Percentiles rank a stretch among this genome's conserved stretches.
Evolutionary conservation across 2,888 invertebrate genomes (phyloP).

Genomic region (Melanotus villosus): DNA sequence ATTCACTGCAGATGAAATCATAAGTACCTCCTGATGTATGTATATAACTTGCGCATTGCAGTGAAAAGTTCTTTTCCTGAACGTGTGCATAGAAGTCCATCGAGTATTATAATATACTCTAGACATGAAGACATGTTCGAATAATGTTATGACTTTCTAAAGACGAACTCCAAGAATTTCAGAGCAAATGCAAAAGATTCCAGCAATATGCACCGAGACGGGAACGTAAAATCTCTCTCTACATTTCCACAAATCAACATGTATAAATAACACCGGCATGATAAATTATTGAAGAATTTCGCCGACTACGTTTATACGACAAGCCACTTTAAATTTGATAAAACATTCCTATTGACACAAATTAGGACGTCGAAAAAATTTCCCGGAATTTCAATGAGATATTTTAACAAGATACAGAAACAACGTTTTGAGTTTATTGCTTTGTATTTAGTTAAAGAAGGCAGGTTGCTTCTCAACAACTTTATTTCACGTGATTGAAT

Average conservation of each 20-base stretch:
- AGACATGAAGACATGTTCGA: constrained; percentile 15
- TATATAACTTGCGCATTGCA: constrained; percentile 9
- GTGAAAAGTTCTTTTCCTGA: not conserved
- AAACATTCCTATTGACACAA: not conserved
- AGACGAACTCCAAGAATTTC: not conserved
- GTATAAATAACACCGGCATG: not conserved
- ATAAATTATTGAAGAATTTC: not conserved
- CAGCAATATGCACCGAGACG: constrained; percentile 6
- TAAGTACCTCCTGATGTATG: too few relatives aligned
- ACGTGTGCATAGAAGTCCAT: constrained; percentile 3
- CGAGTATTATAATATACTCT: constrained; percentile 21
- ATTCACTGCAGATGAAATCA: too few relatives aligned
- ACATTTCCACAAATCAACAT: constrained; percentile 11
- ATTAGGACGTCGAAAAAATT: not conserved
- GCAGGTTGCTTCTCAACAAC: not conserved
- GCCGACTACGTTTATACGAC: not conserved
- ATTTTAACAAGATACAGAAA: not conserved
- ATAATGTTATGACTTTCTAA: constrained; percentile 26
- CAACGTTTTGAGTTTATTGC: not conserved
- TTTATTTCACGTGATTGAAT: constrained; percentile 12
- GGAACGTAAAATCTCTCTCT: constrained; percentile 9
- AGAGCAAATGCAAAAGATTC: constrained; percentile 9
- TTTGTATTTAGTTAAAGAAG: not conserved
- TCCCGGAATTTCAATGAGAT: too few relatives aligned
- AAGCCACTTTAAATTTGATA: constrained; percentile 1